A percentile compares a stretch with the other conserved stretches of the same genome.
Evolutionary conservation across 2,888 invertebrate genomes (phyloP).

Genomic region (Kuschelorhynchus macadamiae): DNA sequence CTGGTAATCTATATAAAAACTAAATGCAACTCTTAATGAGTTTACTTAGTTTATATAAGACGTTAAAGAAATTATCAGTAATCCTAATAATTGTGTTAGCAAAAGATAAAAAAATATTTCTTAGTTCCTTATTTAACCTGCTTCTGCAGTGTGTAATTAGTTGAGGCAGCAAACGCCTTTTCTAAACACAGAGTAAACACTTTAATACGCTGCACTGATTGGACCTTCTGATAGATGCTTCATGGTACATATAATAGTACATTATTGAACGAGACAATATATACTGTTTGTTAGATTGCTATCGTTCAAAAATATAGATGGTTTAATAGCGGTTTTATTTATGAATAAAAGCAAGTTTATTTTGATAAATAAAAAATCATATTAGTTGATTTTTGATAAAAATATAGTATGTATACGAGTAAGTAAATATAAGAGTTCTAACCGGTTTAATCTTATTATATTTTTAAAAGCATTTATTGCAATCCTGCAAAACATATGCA

Average conservation of each 20-base stretch:
- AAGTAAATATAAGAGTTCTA: too few species aligned
- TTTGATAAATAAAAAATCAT: constrained; percentile 11
- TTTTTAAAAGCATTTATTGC: too few species aligned
- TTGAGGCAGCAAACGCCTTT: constrained; percentile 26
- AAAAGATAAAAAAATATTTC: constrained; percentile 20
- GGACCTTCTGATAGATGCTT: constrained; percentile 25
- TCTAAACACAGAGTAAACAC: constrained; percentile 37
- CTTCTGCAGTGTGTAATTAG: constrained; percentile 27
- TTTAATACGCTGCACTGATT: constrained; percentile 27
- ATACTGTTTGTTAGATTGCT: constrained; percentile 24
- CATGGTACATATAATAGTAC: constrained; percentile 26
- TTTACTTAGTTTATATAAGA: too few species aligned
- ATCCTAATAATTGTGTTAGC: too few species aligned
- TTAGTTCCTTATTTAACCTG: constrained; percentile 26
- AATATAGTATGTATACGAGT: neutral
- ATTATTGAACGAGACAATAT: constrained; percentile 31
- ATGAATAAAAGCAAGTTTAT: constrained; percentile 22
- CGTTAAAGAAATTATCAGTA: too few species aligned
- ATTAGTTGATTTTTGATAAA: constrained; percentile 9
- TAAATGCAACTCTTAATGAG: too few species aligned
- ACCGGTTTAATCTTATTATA: too few species aligned
- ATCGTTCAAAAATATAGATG: constrained; percentile 15
- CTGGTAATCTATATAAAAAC: too few species aligned
- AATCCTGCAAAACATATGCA: too few species aligned
- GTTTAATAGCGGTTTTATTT: constrained; percentile 17